Base-by-base conservation (phyloP, 2,797 vertebrate species). In the Nasua narica region DNA sequence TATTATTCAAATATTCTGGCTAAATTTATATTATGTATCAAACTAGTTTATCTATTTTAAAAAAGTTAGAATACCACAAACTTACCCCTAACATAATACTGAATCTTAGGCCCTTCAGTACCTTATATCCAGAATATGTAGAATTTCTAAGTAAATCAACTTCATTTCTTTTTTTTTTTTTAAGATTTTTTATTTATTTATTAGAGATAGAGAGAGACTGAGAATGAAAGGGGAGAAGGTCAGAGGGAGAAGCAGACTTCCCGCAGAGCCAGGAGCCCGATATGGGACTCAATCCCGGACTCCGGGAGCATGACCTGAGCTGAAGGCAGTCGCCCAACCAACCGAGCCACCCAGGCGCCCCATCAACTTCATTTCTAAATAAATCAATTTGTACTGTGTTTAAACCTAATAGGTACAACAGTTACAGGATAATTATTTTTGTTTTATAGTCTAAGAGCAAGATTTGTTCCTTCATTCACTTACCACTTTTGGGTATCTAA, bases 391-490 rank as follows among this genome's bases (percentile, higher is more conserved):
- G 16, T 70, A 76, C 6, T 48, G 1, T 69, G 27, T 90, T 96
- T 92, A 81, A 96, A 72, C 4, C 37, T n/a, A 87, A 32, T 56
- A 77, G 32, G 54, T 52, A 69, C 58, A 77, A 27, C 13, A 90
- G 37, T 81, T 87, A n/a, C 14, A 91, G 54, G 62, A 10, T 82
- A 76, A 40, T 78, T 89, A 46, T 90, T 94, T 96, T 94, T 92
- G 52, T 70, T 82, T 78, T 70, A 56, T 10, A 46, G 37, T 29
- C 37, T 91, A 35, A 62, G 84, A 81, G 60, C 65, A 91, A 79
- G 6, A 10, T 43, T 74, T 52, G 13, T 91, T 83, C 69, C 58
- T 95, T 95, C 13, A 37, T n/a, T 87, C 11, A 48, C 35, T 60
- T 40, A 69, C 32, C 23, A 65, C 48, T 78, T 69, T 50, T 50